A percentile compares a stretch with the other conserved stretches of the same genome.
phyloP scores from a whole-genome alignment of 2,888 invertebrate genomes.

The Furcula furcula region DNA sequence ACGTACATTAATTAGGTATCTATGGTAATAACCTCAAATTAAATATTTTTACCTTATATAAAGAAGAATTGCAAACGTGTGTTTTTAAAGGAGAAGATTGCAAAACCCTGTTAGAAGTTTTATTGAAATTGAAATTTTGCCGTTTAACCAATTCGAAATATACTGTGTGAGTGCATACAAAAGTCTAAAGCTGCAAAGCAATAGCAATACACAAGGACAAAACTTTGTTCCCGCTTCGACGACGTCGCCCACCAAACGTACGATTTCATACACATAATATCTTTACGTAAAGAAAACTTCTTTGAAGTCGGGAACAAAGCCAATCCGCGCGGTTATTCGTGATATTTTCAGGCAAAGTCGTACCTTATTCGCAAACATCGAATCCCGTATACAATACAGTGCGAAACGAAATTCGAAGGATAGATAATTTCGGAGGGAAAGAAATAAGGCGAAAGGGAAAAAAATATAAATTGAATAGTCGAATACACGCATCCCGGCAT shows the following conservation, averaged over 20 bases:
- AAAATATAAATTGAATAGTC: constrained; percentile 82
- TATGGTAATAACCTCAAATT: no score
- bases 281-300: constrained; percentile 67
- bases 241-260: constrained; percentile 36
- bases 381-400: constrained; percentile 79
- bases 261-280: constrained; percentile 72
- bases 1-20: no score
- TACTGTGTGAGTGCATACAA: constrained; percentile 41
- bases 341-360: constrained; percentile 74
- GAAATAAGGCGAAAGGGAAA: constrained; percentile 78
- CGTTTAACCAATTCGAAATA: constrained; percentile 22
- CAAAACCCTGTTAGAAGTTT: no score
- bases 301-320: constrained; percentile 80
- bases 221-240: constrained; percentile 39
- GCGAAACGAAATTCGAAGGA: constrained; percentile 81
- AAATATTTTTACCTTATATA: no score
- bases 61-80: no score
- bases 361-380: constrained; percentile 80
- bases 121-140: no score
- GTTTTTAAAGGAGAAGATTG: no score
- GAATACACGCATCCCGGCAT: constrained; percentile 81
- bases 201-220: constrained; percentile 40
- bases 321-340: constrained; percentile 78
- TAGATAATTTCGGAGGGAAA: constrained; percentile 78
- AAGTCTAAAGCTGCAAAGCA: constrained; percentile 31